Conservation (phyloP, 2,113 vertebrate genomes). For the Alouatta palliata region DNA sequence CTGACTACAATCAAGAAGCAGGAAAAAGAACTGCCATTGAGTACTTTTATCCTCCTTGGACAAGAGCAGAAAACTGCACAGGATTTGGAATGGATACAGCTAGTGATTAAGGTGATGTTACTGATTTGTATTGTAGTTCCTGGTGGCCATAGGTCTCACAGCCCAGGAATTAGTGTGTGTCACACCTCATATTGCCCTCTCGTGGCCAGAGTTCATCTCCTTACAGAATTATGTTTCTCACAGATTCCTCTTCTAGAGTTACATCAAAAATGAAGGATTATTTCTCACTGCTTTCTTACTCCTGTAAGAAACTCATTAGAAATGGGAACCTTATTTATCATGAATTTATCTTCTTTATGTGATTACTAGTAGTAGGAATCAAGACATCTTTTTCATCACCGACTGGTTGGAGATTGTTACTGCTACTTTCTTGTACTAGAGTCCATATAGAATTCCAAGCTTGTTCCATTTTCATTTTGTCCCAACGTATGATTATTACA, state of each 20-base stretch:
- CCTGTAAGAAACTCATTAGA: neutral
- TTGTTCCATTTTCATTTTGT: neutral
- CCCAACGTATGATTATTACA: neutral
- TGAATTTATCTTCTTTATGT: neutral
- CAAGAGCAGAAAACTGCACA: neutral
- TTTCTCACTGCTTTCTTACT: neutral
- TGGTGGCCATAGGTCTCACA: accelerated
- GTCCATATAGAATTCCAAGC: neutral
- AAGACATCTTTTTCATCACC: neutral
- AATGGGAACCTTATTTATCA: neutral
- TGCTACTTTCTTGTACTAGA: neutral
- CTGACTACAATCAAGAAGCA: neutral
- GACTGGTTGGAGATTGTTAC: neutral
- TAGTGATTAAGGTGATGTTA: neutral
- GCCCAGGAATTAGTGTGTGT: neutral
- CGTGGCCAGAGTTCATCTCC: neutral
- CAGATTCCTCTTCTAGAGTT: neutral
- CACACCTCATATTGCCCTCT: neutral
- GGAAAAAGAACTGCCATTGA: neutral
- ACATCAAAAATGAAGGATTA: neutral
- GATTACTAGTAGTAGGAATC: neutral
- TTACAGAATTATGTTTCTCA: neutral
- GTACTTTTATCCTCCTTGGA: neutral
- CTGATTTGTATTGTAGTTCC: neutral
- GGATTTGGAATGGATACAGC: neutral